phyloP scores from a whole-genome alignment of 2,797 vertebrate species.

The Poecilia picta region DNA sequence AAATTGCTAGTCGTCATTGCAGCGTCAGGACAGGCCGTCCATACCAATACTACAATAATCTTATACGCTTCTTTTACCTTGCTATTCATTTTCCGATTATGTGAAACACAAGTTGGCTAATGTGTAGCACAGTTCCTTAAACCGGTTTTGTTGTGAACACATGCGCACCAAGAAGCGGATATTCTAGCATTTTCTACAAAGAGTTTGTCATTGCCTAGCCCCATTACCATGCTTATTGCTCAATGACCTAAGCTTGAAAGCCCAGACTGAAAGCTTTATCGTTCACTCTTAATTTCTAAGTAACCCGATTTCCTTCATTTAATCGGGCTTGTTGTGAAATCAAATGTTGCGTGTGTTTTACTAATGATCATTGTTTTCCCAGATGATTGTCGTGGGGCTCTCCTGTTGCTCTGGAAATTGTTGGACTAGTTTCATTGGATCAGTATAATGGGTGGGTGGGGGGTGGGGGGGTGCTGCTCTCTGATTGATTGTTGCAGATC shows the following conservation, averaged over 20 bases:
- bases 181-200: constrained; percentile 54
- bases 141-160: background rate
- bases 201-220: constrained; percentile 41
- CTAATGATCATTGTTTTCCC: constrained; percentile 19
- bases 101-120: background rate
- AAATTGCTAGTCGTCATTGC: constrained; percentile 67
- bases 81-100: background rate
- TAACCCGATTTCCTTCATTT: constrained; percentile 39
- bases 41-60: constrained; percentile 26
- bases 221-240: constrained; percentile 32
- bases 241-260: constrained; percentile 24
- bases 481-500: constrained; percentile 41
- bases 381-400: constrained; percentile 19
- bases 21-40: constrained; percentile 63
- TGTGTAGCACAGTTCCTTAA: background rate
- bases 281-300: constrained; percentile 1
- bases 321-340: background rate
- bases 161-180: constrained; percentile 1
- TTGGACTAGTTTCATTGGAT: constrained; percentile 28
- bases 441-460: background rate
- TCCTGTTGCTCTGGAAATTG: constrained; percentile 26
- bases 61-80: background rate
- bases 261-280: constrained; percentile 28
- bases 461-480: background rate
- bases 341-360: constrained; percentile 8